These are phyloP conservation scores for Ophthalmolycus amberensis DNA, from an alignment of 2,113 vertebrate genomes.

Conservation along the genomic window DNA sequence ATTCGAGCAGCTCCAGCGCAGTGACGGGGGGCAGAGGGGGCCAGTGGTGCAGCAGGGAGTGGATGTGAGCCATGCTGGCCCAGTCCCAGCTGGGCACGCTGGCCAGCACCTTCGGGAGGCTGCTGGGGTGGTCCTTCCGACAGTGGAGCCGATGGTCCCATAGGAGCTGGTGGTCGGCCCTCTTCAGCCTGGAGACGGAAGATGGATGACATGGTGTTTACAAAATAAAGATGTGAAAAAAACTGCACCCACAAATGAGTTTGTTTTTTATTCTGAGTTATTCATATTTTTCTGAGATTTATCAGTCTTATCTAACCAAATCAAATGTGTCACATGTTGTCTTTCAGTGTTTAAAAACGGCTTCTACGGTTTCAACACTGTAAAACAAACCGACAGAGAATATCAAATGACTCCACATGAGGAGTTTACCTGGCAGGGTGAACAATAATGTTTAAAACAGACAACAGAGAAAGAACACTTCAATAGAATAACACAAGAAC, in stretches of 20 bases:
- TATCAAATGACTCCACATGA: neutral
- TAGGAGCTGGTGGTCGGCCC: conserved; percentile 90
- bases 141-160: conserved; percentile 94
- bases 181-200: conserved; percentile 84
- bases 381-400: neutral
- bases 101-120: conserved; percentile 93
- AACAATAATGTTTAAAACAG: conserved; percentile 27
- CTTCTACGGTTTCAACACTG: neutral
- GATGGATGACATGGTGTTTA: neutral
- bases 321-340: neutral
- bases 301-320: neutral
- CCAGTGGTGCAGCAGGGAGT: conserved; percentile 91
- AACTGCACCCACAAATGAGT: neutral
- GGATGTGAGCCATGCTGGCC: conserved; percentile 91
- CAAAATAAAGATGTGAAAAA: neutral
- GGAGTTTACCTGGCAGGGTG: neutral
- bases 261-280: no score
- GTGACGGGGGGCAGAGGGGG: conserved; percentile 88
- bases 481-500: neutral
- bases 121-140: conserved; percentile 80
- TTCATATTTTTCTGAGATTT: neutral
- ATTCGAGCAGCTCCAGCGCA: conserved; percentile 94
- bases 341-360: neutral
- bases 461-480: neutral
- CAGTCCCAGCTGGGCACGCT: conserved; percentile 95